A percentile compares a stretch with the other conserved stretches of the same genome.
phyloP scores from a whole-genome alignment of 2,113 vertebrate genomes.

The Coracopsis vasa region DNA sequence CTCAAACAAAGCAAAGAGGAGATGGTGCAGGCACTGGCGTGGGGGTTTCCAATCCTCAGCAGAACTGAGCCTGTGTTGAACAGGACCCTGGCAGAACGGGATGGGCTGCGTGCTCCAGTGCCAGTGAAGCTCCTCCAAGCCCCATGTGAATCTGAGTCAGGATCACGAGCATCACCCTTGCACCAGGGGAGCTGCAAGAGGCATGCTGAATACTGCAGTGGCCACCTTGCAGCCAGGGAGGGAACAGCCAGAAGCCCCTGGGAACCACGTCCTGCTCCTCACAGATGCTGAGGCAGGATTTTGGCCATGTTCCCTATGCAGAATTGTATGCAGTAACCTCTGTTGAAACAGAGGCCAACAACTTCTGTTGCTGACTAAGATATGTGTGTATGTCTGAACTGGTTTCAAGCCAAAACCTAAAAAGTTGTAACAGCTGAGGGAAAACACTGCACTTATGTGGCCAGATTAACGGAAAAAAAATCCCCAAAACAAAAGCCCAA shows the following conservation, averaged over 20 bases:
- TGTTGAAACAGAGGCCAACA: not conserved
- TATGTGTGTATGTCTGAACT: not conserved
- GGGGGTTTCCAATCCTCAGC: not conserved
- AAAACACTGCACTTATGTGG: not conserved
- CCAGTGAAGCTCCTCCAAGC: not conserved
- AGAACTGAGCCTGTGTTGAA: not conserved
- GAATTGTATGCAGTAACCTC: not conserved
- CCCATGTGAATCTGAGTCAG: not conserved
- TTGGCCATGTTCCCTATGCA: not conserved
- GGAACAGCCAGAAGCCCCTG: not conserved
- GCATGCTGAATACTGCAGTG: not conserved
- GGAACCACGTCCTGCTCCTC: not conserved
- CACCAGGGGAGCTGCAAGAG: not conserved
- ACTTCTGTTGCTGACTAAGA: not conserved
- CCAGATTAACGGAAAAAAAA: not conserved
- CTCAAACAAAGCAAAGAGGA: slow-evolving; percentile 47
- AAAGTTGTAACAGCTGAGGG: not conserved
- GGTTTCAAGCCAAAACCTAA: not conserved
- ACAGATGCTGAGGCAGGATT: not conserved
- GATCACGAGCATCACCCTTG: not conserved
- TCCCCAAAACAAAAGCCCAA: not conserved
- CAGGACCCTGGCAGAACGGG: not conserved
- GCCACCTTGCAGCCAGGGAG: not conserved
- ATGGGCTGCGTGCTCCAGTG: not conserved
- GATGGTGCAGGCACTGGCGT: slow-evolving; percentile 15